Evolutionary conservation across 2,113 vertebrate species (phyloP).

Genomic region (Harpagus bidentatus): DNA sequence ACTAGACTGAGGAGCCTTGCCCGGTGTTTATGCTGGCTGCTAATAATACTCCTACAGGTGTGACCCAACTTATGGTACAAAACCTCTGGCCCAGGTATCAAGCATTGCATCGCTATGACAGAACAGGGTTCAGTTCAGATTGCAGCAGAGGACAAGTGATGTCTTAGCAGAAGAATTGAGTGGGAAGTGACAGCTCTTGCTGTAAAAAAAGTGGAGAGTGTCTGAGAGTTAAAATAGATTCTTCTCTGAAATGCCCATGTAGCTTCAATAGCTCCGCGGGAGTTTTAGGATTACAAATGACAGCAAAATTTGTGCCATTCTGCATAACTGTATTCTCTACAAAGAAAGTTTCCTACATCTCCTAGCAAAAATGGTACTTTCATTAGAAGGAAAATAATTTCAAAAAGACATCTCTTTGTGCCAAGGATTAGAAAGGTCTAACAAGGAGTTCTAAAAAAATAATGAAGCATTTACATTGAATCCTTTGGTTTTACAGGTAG

Average conservation of each 20-base stretch:
- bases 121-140: neutral
- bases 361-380: neutral
- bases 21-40: neutral
- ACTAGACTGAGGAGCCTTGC: neutral
- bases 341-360: conserved; percentile 33
- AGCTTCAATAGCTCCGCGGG: conserved; percentile 44
- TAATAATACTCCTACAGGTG: neutral
- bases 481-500: conserved; percentile 48
- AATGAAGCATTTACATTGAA: conserved; percentile 35
- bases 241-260: conserved; percentile 34
- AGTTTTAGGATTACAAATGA: conserved; percentile 56
- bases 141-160: neutral
- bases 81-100: neutral
- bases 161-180: conserved; percentile 31
- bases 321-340: conserved; percentile 43
- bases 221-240: conserved; percentile 42
- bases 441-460: conserved; percentile 40
- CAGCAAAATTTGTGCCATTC: conserved; percentile 59
- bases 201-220: conserved; percentile 11
- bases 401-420: conserved; percentile 16
- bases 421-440: conserved; percentile 56
- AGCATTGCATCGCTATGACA: neutral
- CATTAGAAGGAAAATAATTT: conserved; percentile 53
- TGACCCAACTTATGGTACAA: neutral
- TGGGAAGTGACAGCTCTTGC: conserved; percentile 58